Conservation (phyloP, 2,113 vertebrate genomes). For the Nettapus auritus region DNA sequence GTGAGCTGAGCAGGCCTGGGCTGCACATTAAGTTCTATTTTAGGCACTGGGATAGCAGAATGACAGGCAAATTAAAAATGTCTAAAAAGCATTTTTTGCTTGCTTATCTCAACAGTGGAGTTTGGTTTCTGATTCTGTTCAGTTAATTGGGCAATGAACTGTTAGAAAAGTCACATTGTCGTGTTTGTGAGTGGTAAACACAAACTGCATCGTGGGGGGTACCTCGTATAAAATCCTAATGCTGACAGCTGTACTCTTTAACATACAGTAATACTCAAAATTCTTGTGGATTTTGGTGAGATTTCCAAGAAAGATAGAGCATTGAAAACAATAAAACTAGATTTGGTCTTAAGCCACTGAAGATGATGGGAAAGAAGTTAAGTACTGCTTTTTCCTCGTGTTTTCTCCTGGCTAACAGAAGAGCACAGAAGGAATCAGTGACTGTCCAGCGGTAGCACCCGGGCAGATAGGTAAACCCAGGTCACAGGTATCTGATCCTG, state of each 20-base stretch:
- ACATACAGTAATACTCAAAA: not conserved
- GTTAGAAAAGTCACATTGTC: not conserved
- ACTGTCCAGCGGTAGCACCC: not conserved
- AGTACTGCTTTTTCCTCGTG: not conserved
- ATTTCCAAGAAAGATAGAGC: not conserved
- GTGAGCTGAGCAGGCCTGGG: not conserved
- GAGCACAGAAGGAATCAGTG: not conserved
- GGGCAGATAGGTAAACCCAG: not conserved
- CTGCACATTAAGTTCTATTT: not conserved
- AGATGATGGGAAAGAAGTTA: not conserved
- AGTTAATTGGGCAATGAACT: not conserved
- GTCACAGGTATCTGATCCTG: not conserved
- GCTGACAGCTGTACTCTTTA: not conserved
- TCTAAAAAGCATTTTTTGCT: not conserved
- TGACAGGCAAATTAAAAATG: constrained; percentile 8
- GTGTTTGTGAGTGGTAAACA: not conserved
- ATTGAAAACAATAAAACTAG: not conserved
- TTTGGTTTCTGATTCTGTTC: constrained; percentile 22
- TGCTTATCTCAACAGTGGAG: not conserved
- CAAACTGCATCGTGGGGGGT: accelerated
- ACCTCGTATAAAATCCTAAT: not conserved
- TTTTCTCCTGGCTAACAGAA: not conserved
- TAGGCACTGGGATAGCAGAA: not conserved
- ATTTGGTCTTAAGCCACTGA: not conserved
- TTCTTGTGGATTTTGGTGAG: not conserved